A percentile compares a stretch with the other conserved stretches of the same genome.
Evolutionary conservation across 2,797 vertebrate species (phyloP).

Genomic region (Numenius phaeopus): DNA sequence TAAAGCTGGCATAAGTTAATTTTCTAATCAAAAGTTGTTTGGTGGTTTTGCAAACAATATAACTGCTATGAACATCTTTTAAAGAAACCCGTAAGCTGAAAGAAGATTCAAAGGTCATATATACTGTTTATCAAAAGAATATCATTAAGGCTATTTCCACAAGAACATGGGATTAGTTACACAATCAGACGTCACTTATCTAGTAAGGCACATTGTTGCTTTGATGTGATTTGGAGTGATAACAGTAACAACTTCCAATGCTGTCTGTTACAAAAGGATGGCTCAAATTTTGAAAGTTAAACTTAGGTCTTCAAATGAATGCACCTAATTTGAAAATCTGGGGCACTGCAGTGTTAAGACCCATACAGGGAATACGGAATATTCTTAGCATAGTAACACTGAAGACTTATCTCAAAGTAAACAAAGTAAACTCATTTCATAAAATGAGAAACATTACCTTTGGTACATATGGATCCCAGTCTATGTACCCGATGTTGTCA

Average conservation of each 20-base stretch:
- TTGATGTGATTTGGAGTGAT: background rate
- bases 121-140: background rate
- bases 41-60: background rate
- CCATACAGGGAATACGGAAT: background rate
- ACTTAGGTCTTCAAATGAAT: background rate
- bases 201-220: background rate
- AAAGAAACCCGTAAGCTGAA: background rate
- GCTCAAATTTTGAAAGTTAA: background rate
- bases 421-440: background rate
- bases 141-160: background rate
- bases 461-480: constrained; percentile 97
- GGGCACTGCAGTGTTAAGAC: background rate
- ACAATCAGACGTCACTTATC: background rate
- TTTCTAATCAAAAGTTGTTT: background rate
- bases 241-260: background rate
- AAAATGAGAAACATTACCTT: constrained; percentile 83
- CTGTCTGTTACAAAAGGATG: background rate
- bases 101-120: background rate
- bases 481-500: constrained; percentile 98
- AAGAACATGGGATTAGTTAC: background rate
- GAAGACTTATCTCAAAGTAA: background rate
- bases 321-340: background rate
- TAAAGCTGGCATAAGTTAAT: background rate
- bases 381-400: background rate
- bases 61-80: background rate